Evolutionary conservation across 2,113 vertebrate genomes (phyloP), one percentile per base, ranked within the genome.

Genomic region (Aythya baeri): DNA sequence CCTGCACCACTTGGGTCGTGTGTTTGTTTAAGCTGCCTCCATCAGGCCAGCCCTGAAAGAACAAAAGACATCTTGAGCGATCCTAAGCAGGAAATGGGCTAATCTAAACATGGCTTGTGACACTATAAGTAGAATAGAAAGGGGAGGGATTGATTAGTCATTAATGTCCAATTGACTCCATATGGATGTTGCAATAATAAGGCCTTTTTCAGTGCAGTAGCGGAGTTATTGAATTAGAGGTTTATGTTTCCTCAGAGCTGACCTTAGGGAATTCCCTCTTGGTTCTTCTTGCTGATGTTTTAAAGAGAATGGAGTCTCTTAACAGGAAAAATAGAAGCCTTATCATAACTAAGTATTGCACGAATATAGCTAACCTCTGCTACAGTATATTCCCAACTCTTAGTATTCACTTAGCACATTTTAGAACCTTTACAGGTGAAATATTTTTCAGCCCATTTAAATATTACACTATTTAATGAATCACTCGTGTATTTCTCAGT

Each of bases 21-120:
- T 98, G 98, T 98, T 99, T 98, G 98, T 98, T 98, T 98, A 98
- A 98, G 98, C 97, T 97, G 91, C 98, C 98, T 98, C 97, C 98
- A 97, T 98, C 98, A 98, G 97, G 96, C 98, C 96, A 93, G 98
- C 97, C 97, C 95, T 94, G 96, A 96, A 97, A 98, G 98, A 99
- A 99, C 98, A 98, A 98, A 99, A 98, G 98, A 95, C 97, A 98
- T 97, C 98, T 98, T 98, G 98, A 99, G 96, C 95, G 96, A 98
- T 98, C 97, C 98, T 96, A 98, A 98, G 98, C 98, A 98, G 98
- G 98, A 99, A 99, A 98, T 97, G 94, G 97, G 97, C 98, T 98
- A 98, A 99, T 98, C 97, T 98, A 97, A 98, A 98, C 97, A 98
- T 98, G 98, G 98, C 98, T 98, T 98, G 96, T 98, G 98, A 99